Conservation (phyloP, 2,113 vertebrate genomes). For the Bujurquina vittata region DNA sequence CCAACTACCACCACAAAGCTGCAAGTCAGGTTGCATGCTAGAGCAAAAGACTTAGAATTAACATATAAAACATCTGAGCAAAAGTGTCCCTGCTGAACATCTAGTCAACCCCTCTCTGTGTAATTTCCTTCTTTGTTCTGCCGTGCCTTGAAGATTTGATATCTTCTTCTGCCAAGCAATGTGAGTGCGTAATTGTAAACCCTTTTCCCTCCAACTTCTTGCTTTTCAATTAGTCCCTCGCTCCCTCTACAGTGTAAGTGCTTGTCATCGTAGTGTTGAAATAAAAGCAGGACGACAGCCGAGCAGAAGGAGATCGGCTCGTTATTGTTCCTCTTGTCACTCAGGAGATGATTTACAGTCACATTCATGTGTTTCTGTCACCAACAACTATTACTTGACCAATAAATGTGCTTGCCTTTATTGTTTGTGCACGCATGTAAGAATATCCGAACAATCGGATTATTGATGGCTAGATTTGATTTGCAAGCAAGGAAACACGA, state of each 20-base stretch:
- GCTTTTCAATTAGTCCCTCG: slow-evolving; percentile 31
- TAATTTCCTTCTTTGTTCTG: slow-evolving; percentile 57
- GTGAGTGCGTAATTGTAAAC: slow-evolving; percentile 19
- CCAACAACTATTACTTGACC: background rate
- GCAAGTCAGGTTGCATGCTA: background rate
- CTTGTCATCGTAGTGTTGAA: slow-evolving; percentile 29
- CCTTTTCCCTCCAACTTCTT: slow-evolving; percentile 6
- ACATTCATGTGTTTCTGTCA: background rate
- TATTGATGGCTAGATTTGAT: background rate
- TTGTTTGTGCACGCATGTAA: background rate
- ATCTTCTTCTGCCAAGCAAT: slow-evolving; percentile 47
- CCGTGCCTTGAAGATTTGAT: slow-evolving; percentile 49
- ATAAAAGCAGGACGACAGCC: slow-evolving; percentile 46
- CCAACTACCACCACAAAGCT: slow-evolving; percentile 6
- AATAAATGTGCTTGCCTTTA: background rate
- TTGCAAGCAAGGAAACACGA: slow-evolving; percentile 20
- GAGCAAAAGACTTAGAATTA: slow-evolving; percentile 17
- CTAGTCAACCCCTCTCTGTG: slow-evolving; percentile 34
- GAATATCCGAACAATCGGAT: background rate
- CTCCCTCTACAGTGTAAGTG: slow-evolving; percentile 1
- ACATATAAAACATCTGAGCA: slow-evolving; percentile 44
- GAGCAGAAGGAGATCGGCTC: slow-evolving; percentile 24
- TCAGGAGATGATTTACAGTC: slow-evolving; percentile 21
- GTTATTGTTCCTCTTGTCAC: slow-evolving; percentile 42
- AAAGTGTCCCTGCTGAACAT: slow-evolving; percentile 42